These are phyloP conservation scores for Pionites leucogaster DNA, from an alignment of 2,113 vertebrate genomes.

Conservation along the genomic window DNA sequence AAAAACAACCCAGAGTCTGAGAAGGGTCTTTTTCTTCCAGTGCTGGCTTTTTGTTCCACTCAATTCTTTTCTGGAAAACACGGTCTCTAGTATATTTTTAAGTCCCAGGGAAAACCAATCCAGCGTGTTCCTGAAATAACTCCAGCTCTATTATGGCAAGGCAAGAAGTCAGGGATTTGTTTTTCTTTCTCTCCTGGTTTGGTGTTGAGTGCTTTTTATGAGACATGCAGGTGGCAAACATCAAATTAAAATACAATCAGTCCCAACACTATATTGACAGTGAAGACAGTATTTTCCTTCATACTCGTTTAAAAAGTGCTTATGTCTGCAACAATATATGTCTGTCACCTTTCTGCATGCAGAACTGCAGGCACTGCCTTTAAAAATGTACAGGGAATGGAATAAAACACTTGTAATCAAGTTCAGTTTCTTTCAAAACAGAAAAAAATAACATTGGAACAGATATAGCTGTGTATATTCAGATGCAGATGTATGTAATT, in stretches of 20 bases:
- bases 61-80: slow-evolving; percentile 1
- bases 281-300: neutral
- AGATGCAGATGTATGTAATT: neutral
- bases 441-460: neutral
- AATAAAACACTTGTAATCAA: neutral
- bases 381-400: neutral
- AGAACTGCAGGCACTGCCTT: neutral
- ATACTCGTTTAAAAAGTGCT: neutral
- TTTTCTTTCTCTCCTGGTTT: slow-evolving; percentile 48
- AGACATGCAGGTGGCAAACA: slow-evolving; percentile 15
- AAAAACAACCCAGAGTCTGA: neutral
- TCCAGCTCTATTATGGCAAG: slow-evolving; percentile 23
- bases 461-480: neutral
- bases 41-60: neutral
- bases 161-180: slow-evolving; percentile 41
- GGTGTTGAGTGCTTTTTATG: slow-evolving; percentile 34
- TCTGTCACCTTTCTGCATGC: neutral
- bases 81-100: slow-evolving; percentile 4
- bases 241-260: slow-evolving; percentile 54
- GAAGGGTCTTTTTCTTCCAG: neutral
- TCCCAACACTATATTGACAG: neutral
- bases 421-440: neutral
- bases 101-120: neutral
- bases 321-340: neutral
- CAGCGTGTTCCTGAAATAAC: slow-evolving; percentile 49